These are phyloP conservation scores for Apis mellifera DNA, from an alignment of 1,140 invertebrate genomes.

Conservation along the genomic window Amel_HAv3.1 CM009935.2:11712501-11713000, in stretches of 20 bases:
- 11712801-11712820: too few relatives aligned
- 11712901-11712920: conserved; percentile 78
- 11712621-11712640: not conserved
- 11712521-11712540: conserved; percentile 56
- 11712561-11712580: too few relatives aligned
- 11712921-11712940: conserved; percentile 73
- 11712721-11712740: too few relatives aligned
- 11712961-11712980: conserved; percentile 51
- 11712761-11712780: not conserved
- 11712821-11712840: not conserved
- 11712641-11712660: not conserved
- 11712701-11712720: too few relatives aligned
- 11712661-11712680: not conserved
- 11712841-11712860: not conserved
- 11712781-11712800: not conserved
- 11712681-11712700: not conserved
- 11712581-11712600: too few relatives aligned
- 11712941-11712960: conserved; percentile 71
- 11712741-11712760: not conserved
- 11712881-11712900: conserved; percentile 66
- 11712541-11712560: not conserved
- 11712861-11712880: not conserved
- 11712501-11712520: not conserved
- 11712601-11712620: not conserved
- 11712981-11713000: conserved; percentile 6